Evolutionary conservation across 2,888 invertebrate species (phyloP), one percentile per base, ranked within the genome.

Genomic region (Synanthedon vespiformis): DNA sequence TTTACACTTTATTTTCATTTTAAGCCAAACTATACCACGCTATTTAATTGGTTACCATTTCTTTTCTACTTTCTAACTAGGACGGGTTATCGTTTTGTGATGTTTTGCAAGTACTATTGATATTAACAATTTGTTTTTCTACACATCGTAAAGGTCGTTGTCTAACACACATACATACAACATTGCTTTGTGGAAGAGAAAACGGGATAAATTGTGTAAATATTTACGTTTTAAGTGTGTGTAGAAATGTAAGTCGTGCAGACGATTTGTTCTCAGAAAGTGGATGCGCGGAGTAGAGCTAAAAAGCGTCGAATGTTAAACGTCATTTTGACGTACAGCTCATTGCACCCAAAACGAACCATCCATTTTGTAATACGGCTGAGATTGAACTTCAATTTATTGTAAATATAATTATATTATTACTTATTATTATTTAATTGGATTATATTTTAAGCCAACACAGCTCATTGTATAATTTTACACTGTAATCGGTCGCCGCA

Each of bases 341-440:
- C 52, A 53, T 40, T 48, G 40, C 18, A 52, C 51, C 50, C 51
- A 51, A 41, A 61, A 59, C 61, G 64, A 62, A 69, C 63, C 64
- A 70, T 63, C 64, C 72, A 70, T 73, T 73, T 77, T 27, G 74
- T 74, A 71, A 80, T 81, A 78, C 80, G 82, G 83, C 84, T 85
- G 84, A 84, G 80, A 83, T 80, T 83, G 75, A 76, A 83, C 80
- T 85, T 83, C 79, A 83, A 34, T 34, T 34, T 34, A 34, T 34
- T 34, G 34, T 34, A 34, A 34, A 34, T 34, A 34, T 34, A 22
- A 22, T 22, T 22, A 34, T 34, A 34, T 34, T 4, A 22, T 5
- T 22, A 5, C 1, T 22, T 22, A 22, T 22, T 22, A 34, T 34
- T 10, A 34, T 34, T 34, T 34, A 34, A 34, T 34, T 34, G 34